Evolutionary conservation across 1,140 invertebrate genomes (phyloP).

Genomic region (Brachionus angularis): DNA sequence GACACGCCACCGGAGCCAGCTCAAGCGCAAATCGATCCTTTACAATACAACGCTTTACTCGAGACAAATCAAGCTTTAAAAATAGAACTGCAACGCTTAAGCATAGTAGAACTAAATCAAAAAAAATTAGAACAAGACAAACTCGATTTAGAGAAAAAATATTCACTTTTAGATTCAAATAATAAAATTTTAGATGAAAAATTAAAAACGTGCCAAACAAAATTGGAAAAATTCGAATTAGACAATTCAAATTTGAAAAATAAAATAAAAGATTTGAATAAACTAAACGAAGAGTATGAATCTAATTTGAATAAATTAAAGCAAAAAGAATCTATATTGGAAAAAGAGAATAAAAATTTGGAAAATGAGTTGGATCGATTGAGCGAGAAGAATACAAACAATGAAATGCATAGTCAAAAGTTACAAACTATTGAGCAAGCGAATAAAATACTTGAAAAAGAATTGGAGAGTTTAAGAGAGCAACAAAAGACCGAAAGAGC

Average conservation of each 20-base stretch:
- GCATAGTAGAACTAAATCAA: not conserved
- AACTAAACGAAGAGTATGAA: not conserved
- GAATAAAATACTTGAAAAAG: conserved; percentile 21
- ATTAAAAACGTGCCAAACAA: not conserved
- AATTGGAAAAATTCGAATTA: not conserved
- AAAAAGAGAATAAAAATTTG: not conserved
- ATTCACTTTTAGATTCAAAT: not conserved
- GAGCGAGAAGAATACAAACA: not conserved
- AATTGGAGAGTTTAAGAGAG: not conserved
- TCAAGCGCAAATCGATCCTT: conserved; percentile 18
- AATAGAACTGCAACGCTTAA: conserved; percentile 29
- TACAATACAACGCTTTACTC: conserved; percentile 37
- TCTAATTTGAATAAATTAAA: not conserved
- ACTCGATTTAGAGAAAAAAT: not conserved
- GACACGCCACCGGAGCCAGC: not conserved
- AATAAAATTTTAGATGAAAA: not conserved
- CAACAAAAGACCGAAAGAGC: conserved; percentile 5
- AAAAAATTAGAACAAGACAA: conserved; percentile 26
- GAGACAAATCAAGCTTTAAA: conserved; percentile 42
- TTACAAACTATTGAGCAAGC: conserved; percentile 22
- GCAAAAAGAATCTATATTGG: not conserved
- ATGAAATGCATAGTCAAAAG: conserved; percentile 4
- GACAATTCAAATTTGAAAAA: conserved; percentile 28
- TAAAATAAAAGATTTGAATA: conserved; percentile 14
- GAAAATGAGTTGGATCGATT: not conserved